These are phyloP conservation scores for Panonychus citri DNA, from an alignment of 1,140 invertebrate species.

Conservation along the genomic window DNA sequence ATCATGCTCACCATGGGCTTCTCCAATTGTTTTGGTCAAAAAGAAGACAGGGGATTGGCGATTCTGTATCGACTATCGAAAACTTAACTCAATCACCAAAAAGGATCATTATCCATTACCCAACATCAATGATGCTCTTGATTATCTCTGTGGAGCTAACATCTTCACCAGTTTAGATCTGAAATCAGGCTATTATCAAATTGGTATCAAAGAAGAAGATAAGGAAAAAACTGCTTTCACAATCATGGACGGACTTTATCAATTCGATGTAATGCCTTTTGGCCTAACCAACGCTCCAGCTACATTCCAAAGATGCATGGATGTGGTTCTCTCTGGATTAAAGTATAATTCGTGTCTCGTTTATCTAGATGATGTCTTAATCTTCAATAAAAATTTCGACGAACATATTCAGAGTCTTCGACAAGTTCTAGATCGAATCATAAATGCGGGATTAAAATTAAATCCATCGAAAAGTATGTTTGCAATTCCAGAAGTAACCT, in stretches of 20 bases:
- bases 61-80: conserved; percentile 29
- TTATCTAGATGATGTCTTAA: conserved; percentile 21
- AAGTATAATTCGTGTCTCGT: conserved; percentile 5
- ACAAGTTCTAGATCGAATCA: conserved; percentile 8
- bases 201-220: conserved; percentile 19
- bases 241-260: conserved; percentile 20
- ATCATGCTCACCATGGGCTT: conserved; percentile 6
- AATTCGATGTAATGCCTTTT: conserved; percentile 23
- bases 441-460: neutral
- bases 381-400: conserved; percentile 12
- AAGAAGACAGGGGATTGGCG: conserved; percentile 26
- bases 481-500: neutral
- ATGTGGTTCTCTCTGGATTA: conserved; percentile 22
- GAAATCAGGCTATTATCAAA: conserved; percentile 16
- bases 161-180: neutral
- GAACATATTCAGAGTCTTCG: neutral
- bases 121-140: conserved; percentile 16
- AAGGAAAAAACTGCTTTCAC: conserved; percentile 25
- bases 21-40: conserved; percentile 14
- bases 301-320: conserved; percentile 29
- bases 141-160: neutral
- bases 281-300: conserved; percentile 23
- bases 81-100: conserved; percentile 21
- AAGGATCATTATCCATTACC: conserved; percentile 30
- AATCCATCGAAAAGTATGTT: conserved; percentile 10